Evolutionary conservation across 2,113 vertebrate species (phyloP), one percentile per base, ranked within the genome.

Genomic region (Perognathus longimembris): DNA sequence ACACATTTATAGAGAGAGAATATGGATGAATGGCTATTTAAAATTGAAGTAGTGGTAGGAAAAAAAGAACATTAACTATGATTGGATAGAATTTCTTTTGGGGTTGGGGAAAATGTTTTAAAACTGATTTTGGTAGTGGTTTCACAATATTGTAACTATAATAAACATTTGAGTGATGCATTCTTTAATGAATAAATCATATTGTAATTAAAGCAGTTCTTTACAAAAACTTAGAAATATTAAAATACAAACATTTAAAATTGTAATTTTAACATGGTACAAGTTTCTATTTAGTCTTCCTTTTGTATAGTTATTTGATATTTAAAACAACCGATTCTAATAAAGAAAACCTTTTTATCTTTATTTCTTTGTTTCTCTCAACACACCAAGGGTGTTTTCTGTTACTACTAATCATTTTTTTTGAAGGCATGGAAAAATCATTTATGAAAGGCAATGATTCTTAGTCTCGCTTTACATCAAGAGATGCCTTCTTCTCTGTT

Each of bases 241-340:
- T 14, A 2, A 24, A 67, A 61, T 61, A 28, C 14, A n/a, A 24
- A 64, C 30, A 59, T 80, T 85, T 70, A 61, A 63, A 73, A 89
- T 28, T 34, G 82, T 74, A 61, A 91, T 74, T 88, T 91, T 5
- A 88, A 70, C 3, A 91, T 74, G 30, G 38, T 32, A 80, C 4
- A 36, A 20, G 76, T 50, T 77, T 69, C 30, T 38, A 63, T 26
- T 40, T 70, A 61, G 28, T 20, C 7, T 36, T 70, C 40, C 69
- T 32, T 89, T 86, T 76, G 36, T 4, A 57, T 69, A 24, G 45
- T 45, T 12, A 11, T 57, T 12, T 28, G 61, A 57, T 38, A 21
- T 17, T 59, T 75, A 69, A 57, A 54, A 93, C 45, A 38, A 57
- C 75, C 75, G 5, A 78, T 90, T 87, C 3, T 57, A 82, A 69